Evolutionary conservation across 2,113 vertebrate genomes (phyloP).

Genomic region (Ascaphus truei): DNA sequence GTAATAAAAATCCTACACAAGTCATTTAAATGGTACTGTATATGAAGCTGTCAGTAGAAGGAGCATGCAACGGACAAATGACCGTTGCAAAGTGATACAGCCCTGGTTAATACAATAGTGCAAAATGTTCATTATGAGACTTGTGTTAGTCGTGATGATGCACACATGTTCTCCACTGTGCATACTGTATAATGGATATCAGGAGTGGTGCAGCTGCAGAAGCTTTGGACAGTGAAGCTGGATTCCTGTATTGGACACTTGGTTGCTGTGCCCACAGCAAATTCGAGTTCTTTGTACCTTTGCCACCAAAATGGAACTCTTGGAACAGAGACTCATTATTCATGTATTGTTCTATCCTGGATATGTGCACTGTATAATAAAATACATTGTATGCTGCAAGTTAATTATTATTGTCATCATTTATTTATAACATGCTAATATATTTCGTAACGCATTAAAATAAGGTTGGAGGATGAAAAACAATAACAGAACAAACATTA

Average conservation of each 20-base stretch:
- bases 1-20: no score
- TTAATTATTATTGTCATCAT: no score
- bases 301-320: neutral
- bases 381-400: no score
- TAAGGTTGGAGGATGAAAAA: no score
- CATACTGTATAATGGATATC: neutral
- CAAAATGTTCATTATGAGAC: neutral
- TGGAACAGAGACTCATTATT: neutral
- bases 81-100: no score
- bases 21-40: no score
- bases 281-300: neutral
- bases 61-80: no score
- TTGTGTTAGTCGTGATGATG: neutral
- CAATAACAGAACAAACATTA: no score
- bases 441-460: no score
- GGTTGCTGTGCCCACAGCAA: slow-evolving; percentile 13
- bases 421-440: no score
- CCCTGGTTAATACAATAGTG: neutral
- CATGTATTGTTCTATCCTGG: neutral
- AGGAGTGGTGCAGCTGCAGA: neutral
- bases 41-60: no score
- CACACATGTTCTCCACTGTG: neutral
- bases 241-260: slow-evolving; percentile 5
- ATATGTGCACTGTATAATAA: neutral
- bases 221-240: neutral